These are phyloP conservation scores for Neodiprion pinetum DNA, from an alignment of 1,140 invertebrate genomes.

Conservation along the genomic window DNA sequence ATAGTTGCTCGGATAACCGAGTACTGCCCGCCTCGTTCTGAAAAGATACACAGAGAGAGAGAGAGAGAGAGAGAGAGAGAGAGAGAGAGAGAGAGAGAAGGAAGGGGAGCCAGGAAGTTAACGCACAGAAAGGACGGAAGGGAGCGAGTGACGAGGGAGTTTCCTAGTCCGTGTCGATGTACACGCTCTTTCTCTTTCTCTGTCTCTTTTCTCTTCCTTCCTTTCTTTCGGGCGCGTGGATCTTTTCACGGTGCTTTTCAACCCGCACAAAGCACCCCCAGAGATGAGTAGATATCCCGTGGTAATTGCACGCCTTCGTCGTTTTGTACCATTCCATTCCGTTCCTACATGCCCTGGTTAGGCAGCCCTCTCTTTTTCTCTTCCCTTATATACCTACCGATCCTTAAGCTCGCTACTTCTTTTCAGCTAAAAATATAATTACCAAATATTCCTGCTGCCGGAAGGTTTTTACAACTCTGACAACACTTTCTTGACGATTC, in stretches of 20 bases:
- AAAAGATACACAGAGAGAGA: slow-evolving; percentile 7
- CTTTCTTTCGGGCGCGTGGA: background rate
- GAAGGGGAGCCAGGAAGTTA: background rate
- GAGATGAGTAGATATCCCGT: slow-evolving; percentile 33
- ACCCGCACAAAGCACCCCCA: background rate
- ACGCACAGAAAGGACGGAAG: too few relatives aligned
- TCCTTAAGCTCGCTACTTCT: too few relatives aligned
- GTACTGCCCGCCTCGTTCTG: background rate
- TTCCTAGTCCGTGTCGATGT: background rate
- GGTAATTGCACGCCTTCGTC: slow-evolving; percentile 33
- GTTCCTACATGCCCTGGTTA: slow-evolving; percentile 27
- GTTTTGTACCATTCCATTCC: background rate
- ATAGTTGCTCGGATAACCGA: too few relatives aligned
- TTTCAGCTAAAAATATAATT: too few relatives aligned
- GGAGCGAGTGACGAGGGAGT: too few relatives aligned
- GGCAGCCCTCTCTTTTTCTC: slow-evolving; percentile 23
- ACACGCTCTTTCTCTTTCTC: slow-evolving; percentile 22
- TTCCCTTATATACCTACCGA: background rate
- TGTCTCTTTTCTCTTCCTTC: background rate
- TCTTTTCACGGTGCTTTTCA: slow-evolving; percentile 25
- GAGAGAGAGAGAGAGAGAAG: slow-evolving; percentile 16
- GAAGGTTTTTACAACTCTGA: too few relatives aligned
- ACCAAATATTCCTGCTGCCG: too few relatives aligned
- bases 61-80: background rate
- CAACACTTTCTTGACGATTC: too few relatives aligned